phyloP scores from a whole-genome alignment of 2,888 invertebrate genomes.

The Andrena minutula region DNA sequence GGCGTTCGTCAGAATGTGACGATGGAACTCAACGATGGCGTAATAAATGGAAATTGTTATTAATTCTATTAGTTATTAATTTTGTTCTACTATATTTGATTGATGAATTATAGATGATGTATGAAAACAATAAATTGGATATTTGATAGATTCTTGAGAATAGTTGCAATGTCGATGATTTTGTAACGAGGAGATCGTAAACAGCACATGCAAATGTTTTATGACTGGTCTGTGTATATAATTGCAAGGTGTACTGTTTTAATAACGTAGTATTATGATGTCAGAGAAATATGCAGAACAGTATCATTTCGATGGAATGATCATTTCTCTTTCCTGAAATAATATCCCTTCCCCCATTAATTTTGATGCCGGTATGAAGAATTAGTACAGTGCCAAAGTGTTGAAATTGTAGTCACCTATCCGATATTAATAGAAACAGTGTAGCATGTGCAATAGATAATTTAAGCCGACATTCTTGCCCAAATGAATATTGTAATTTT shows the following conservation, averaged over 20 bases:
- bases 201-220: not conserved
- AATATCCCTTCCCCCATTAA: not conserved
- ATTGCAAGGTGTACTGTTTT: not conserved
- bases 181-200: no score
- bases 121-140: no score
- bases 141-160: no score
- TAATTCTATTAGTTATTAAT: no score
- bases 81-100: no score
- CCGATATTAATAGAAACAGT: slow-evolving; percentile 18
- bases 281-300: not conserved
- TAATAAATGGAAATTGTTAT: no score
- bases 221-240: slow-evolving; percentile 2
- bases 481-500: not conserved
- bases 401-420: slow-evolving; percentile 30
- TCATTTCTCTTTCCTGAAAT: not conserved
- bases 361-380: slow-evolving; percentile 10
- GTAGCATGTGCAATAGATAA: not conserved
- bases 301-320: not conserved
- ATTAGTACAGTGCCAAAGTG: slow-evolving; percentile 31
- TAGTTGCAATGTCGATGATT: no score
- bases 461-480: slow-evolving; percentile 9
- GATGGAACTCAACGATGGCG: not conserved
- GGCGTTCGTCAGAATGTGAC: not conserved
- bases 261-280: not conserved
- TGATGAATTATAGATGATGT: no score